phyloP scores from a whole-genome alignment of 2,113 vertebrate species.

The Oenanthe oenanthe region DNA sequence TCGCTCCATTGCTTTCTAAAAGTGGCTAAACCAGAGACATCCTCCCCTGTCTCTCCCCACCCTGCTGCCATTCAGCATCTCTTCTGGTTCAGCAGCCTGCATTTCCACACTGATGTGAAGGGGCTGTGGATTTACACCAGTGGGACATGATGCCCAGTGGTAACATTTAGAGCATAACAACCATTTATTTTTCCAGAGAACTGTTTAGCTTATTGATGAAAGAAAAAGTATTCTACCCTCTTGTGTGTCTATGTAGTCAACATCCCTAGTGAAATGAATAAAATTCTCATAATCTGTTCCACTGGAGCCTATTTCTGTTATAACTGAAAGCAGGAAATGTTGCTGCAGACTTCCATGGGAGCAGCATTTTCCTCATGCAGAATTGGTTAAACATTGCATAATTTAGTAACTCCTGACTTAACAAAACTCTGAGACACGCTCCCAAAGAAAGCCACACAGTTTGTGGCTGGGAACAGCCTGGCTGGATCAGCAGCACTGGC shows the following conservation, averaged over 20 bases:
- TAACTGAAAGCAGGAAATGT: not conserved
- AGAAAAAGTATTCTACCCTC: conserved; percentile 8
- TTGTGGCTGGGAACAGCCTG: not conserved
- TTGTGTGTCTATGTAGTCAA: not conserved
- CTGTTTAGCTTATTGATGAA: not conserved
- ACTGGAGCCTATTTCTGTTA: not conserved
- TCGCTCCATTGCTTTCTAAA: conserved; percentile 9
- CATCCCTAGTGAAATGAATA: conserved; percentile 12
- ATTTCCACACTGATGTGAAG: not conserved
- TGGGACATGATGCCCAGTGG: not conserved
- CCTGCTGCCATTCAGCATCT: conserved; percentile 15
- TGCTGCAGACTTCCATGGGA: not conserved
- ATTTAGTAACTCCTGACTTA: conserved; percentile 6
- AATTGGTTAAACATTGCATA: conserved; percentile 9
- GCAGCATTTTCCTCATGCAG: not conserved
- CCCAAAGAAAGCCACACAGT: not conserved
- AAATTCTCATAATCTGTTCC: not conserved
- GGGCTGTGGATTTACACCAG: not conserved
- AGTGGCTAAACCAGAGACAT: conserved; percentile 16
- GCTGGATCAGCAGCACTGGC: not conserved
- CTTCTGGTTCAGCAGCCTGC: conserved; percentile 7
- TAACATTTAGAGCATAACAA: not conserved
- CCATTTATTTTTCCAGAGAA: conserved; percentile 16
- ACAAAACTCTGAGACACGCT: not conserved
- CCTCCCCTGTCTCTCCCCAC: not conserved